Percentiles rank a stretch among this genome's conserved stretches.
Evolutionary conservation across 2,797 vertebrate genomes (phyloP).

Genomic region (Spheniscus humboldti): DNA sequence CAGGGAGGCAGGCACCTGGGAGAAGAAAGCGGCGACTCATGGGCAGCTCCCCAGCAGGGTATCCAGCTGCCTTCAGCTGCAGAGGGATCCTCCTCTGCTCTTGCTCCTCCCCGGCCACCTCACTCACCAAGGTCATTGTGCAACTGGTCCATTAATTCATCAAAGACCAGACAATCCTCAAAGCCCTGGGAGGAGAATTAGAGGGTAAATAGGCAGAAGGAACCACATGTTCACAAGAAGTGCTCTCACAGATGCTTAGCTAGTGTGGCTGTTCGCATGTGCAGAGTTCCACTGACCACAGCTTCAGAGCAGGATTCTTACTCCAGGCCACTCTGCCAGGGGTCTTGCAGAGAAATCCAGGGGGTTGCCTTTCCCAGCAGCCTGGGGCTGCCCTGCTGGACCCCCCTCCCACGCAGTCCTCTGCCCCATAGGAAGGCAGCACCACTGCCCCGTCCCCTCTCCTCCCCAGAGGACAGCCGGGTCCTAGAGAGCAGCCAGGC

Average conservation of each 20-base stretch:
- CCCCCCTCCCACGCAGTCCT: background rate
- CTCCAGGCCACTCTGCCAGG: background rate
- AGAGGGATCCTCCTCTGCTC: background rate
- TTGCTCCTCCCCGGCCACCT: fast-evolving
- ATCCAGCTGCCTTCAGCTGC: background rate
- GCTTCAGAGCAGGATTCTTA: background rate
- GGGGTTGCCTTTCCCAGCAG: background rate
- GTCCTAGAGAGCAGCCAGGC: background rate
- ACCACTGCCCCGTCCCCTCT: background rate
- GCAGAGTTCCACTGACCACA: background rate
- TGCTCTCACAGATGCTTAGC: background rate
- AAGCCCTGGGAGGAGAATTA: slow-evolving; percentile 82
- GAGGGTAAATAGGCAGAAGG: background rate
- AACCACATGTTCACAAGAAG: fast-evolving
- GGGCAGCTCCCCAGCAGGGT: background rate
- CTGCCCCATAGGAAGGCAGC: background rate
- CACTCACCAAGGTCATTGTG: slow-evolving; percentile 89
- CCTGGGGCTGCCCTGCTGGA: background rate
- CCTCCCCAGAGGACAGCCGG: background rate
- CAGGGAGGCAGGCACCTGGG: slow-evolving; percentile 83
- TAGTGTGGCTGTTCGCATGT: background rate
- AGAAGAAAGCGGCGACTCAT: background rate
- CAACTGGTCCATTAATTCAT: slow-evolving; percentile 89
- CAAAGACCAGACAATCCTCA: slow-evolving; percentile 95
- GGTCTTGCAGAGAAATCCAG: background rate